Evolutionary conservation across 1,140 invertebrate species (phyloP).

Genomic region (Tetramorium simillimum): DNA sequence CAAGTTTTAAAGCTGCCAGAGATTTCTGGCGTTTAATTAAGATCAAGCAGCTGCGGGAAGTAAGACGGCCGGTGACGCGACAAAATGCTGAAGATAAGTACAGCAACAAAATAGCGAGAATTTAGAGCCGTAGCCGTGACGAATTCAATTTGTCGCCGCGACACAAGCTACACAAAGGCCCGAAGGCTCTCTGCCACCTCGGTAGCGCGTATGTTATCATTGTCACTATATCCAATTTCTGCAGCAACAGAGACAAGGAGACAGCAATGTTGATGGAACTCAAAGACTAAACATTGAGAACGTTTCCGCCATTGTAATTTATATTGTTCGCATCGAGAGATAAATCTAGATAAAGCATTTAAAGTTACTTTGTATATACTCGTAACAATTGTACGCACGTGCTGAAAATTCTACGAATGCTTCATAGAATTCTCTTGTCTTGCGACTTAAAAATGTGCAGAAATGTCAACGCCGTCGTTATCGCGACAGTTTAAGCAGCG

Average conservation of each 20-base stretch:
- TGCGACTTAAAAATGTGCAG: background rate
- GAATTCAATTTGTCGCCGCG: conserved; percentile 58
- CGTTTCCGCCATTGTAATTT: conserved; percentile 53
- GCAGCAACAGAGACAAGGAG: conserved; percentile 36
- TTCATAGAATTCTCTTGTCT: background rate
- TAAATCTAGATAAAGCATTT: conserved; percentile 30
- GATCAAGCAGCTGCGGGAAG: conserved; percentile 48
- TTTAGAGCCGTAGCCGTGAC: conserved; percentile 51
- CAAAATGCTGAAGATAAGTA: conserved; percentile 54
- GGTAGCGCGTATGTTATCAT: conserved; percentile 53
- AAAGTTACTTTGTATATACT: background rate
- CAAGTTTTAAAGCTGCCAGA: conserved; percentile 52
- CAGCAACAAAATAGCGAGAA: conserved; percentile 54
- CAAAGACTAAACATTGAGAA: conserved; percentile 57
- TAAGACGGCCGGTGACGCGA: background rate
- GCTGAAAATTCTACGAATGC: background rate
- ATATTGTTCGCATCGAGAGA: conserved; percentile 40
- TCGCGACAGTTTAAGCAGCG: conserved; percentile 38
- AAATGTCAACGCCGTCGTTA: conserved; percentile 28
- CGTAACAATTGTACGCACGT: conserved; percentile 1
- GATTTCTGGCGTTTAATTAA: conserved; percentile 54
- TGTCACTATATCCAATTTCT: conserved; percentile 59
- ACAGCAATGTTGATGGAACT: conserved; percentile 54
- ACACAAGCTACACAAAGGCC: conserved; percentile 47
- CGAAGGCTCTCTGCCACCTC: conserved; percentile 40